Base-by-base conservation (phyloP, 2,888 invertebrate species). In the Myopa testacea region DNA sequence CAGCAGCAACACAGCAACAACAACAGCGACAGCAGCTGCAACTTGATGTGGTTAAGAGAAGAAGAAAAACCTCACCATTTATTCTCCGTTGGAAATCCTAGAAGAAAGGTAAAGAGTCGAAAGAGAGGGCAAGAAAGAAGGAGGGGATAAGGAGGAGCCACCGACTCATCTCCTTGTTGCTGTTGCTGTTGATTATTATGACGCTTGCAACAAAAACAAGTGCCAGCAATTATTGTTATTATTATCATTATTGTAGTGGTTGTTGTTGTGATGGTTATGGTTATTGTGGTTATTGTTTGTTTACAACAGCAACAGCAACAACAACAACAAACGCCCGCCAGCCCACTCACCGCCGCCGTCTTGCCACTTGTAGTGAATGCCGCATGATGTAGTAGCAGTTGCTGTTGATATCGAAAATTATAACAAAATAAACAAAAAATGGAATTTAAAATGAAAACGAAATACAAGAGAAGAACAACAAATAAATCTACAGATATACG, bases 381-480 rank as follows among this genome's bases (percentile, higher is more conserved):
- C 63, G 63, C 63, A 63, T 63, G 63, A 26, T 40, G 67, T 14
- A n/a, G 67, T 14, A n/a, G 10, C 55, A 1, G n/a, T 12, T 34
- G 67, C n/a, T 72, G 72, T 45, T 72, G 19, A 16, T 19, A 72
- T 62, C 60, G 55, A 60, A 72, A 72, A 60, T 72, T 62, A 45
- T 38, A 72, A 69, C 26, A 52, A 69, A 69, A 34, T 26, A 50
- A 50, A 45, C 19, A 68, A 68, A 16, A 67, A 14, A 67, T 55
- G 10, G 10, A n/a, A 60, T 19, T 68, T 68, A 0, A n/a, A 68
- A 10, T 68, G 38, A 40, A 63, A 63, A 34, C 37, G 37, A 63
- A 63, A 37, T 34, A 63, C 19, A 63, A n/a, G 14, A 63, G 7
- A 62, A 60, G 16, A n/a, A 19, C 16, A 63, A 26, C 26, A 26